Base-by-base conservation (phyloP, 1,140 invertebrate species). In the Saccostrea cuccullata region DNA sequence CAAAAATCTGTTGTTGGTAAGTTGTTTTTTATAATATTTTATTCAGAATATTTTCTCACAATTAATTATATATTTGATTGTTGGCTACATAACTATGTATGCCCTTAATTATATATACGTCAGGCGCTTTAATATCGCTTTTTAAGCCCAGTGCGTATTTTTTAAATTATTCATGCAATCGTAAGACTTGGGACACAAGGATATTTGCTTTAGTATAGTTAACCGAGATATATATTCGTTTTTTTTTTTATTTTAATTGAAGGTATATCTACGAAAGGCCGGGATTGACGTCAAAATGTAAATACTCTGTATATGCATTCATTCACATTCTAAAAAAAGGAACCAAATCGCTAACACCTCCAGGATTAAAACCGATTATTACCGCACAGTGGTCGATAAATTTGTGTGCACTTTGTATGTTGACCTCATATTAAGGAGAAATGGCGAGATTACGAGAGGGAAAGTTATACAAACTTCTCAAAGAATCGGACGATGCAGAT, bases 361-460 rank as follows among this genome's bases (percentile, higher is more conserved):
- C 12, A 26, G 70, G 70, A 77, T 77, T 77, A 77, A 77, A 11
- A 23, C 70, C 4, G 70, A 77, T 77, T 77, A 77, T 77, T 77
- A 77, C 70, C 11, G 15, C 70, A 36, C 70, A 77, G 11, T 11
- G 26, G 70, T 77, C 70, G 70, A 77, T 77, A 77, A 77, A 26
- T 13, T 30, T 15, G 26, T 77, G 70, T 77, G 70, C 30, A 77
- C 26, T 30, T 77, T 30, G 26, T 77, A 36, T 30, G 13, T 64
- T 64, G 30, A 12, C 8, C 30, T 77, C 23, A 12, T 15, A 26
- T 6, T 23, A 15, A 17, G 70, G 26, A 64, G 55, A n/a, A 15
- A 88, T 88, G 87, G 60, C 83, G 20, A 85, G 26, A 6, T 55
- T 89, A 13, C 26, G 86, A 64, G 88, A 89, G 11, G 73, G 82